phyloP scores from a whole-genome alignment of 2,113 vertebrate species.

The Microtus montanus region DNA sequence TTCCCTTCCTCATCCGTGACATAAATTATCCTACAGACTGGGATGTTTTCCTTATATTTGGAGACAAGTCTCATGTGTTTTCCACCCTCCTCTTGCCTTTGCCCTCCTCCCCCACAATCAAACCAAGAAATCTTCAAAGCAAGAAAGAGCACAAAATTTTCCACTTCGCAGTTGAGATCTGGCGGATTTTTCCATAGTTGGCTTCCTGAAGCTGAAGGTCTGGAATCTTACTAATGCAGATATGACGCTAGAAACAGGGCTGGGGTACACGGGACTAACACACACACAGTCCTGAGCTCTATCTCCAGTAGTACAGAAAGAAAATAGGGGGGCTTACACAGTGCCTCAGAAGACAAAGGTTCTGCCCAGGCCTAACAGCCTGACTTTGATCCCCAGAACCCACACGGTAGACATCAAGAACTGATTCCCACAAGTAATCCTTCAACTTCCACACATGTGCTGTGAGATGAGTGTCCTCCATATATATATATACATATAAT shows the following conservation, averaged over 20 bases:
- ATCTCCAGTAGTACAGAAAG: not conserved
- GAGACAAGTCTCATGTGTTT: not conserved
- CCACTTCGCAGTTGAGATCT: not conserved
- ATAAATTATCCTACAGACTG: not conserved
- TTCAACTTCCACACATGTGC: not conserved
- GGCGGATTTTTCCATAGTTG: not conserved
- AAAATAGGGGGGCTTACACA: not conserved
- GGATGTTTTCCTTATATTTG: not conserved
- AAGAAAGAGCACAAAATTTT: not conserved
- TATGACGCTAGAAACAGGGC: not conserved
- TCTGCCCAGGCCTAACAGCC: not conserved
- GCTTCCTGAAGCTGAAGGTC: not conserved
- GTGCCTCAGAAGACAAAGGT: not conserved
- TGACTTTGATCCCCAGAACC: not conserved
- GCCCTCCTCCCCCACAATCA: not conserved
- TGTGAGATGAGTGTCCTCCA: not conserved
- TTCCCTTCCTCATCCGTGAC: not conserved
- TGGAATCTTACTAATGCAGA: constrained; percentile 19
- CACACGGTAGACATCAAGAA: not conserved
- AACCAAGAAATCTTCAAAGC: constrained; percentile 44
- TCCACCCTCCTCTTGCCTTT: not conserved
- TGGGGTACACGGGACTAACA: not conserved
- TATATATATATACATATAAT: not conserved
- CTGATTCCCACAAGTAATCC: not conserved
- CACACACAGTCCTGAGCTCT: not conserved